Evolutionary conservation across 2,888 invertebrate genomes (phyloP).

Genomic region (Lucinisca nassula): DNA sequence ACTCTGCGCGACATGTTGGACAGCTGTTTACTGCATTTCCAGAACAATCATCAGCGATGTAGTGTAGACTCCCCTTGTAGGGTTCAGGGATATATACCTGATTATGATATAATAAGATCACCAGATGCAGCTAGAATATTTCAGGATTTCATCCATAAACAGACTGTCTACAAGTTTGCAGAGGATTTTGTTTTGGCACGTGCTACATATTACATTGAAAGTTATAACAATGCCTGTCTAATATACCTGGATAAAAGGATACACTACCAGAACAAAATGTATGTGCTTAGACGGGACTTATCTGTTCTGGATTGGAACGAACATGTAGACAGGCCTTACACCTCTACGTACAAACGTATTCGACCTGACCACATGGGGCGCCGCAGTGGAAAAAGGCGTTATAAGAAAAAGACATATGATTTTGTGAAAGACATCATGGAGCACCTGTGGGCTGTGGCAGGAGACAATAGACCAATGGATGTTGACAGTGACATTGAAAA

Average conservation of each 20-base stretch:
- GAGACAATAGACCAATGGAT: neutral
- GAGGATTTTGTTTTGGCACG: slow-evolving; percentile 20
- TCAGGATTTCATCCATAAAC: neutral
- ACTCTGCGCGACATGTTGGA: slow-evolving; percentile 6
- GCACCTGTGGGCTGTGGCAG: neutral
- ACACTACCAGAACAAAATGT: slow-evolving; percentile 12
- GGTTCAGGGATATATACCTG: slow-evolving; percentile 8
- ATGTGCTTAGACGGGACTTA: no score
- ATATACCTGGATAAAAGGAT: slow-evolving; percentile 29
- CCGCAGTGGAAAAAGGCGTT: slow-evolving; percentile 9
- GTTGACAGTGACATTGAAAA: neutral
- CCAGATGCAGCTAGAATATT: slow-evolving; percentile 19
- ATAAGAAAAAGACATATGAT: slow-evolving; percentile 29
- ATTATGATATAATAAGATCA: neutral
- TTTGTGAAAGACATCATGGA: slow-evolving; percentile 26
- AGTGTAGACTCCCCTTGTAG: slow-evolving; percentile 2
- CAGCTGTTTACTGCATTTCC: slow-evolving; percentile 23
- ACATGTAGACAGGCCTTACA: slow-evolving; percentile 24
- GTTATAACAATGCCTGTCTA: slow-evolving; percentile 29
- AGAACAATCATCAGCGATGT: slow-evolving; percentile 22
- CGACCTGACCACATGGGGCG: neutral
- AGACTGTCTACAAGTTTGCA: slow-evolving; percentile 16
- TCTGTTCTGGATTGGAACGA: slow-evolving; percentile 32
- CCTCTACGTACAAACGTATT: neutral
- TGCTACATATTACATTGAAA: slow-evolving; percentile 32